Percentiles rank a stretch among this genome's conserved stretches.
Evolutionary conservation across 2,888 invertebrate genomes (phyloP).

Genomic region (Suillia variegata): DNA sequence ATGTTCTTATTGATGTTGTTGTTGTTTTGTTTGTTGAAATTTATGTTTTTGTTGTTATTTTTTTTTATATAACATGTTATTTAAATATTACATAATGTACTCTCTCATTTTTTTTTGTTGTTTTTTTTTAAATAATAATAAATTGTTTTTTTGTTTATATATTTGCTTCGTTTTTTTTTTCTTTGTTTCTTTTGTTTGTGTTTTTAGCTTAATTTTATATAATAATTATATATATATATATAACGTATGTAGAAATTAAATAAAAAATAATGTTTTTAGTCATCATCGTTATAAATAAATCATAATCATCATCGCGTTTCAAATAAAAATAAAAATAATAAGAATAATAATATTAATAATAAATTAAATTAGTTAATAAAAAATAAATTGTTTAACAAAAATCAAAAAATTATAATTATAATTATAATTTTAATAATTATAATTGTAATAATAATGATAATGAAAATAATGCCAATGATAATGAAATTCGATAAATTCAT

Average conservation of each 20-base stretch:
- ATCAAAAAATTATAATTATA: not conserved
- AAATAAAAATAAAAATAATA: conserved; percentile 20
- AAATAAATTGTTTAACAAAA: not conserved
- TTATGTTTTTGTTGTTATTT: conserved; percentile 11
- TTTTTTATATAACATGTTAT: conserved; percentile 24
- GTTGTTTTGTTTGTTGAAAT: not conserved
- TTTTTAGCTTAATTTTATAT: conserved; percentile 19
- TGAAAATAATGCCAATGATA: conserved; percentile 30
- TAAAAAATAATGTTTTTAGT: conserved; percentile 33
- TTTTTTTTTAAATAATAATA: not conserved
- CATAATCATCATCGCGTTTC: conserved; percentile 20
- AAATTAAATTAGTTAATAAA: not conserved
- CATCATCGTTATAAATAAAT: conserved; percentile 28
- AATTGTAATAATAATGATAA: no score
- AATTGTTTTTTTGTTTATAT: not conserved
- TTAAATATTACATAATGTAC: conserved; percentile 26
- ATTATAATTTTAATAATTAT: no score
- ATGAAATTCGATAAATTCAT: conserved; percentile 25
- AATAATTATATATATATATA: conserved; percentile 22
- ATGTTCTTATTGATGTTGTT: not conserved
- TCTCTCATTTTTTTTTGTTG: conserved; percentile 20
- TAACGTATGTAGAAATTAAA: conserved; percentile 29
- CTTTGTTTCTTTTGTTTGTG: no score
- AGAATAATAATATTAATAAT: conserved; percentile 16
- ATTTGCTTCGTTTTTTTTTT: no score